Conservation (phyloP, 2,888 invertebrate genomes). For the Perizoma flavofasciatum region DNA sequence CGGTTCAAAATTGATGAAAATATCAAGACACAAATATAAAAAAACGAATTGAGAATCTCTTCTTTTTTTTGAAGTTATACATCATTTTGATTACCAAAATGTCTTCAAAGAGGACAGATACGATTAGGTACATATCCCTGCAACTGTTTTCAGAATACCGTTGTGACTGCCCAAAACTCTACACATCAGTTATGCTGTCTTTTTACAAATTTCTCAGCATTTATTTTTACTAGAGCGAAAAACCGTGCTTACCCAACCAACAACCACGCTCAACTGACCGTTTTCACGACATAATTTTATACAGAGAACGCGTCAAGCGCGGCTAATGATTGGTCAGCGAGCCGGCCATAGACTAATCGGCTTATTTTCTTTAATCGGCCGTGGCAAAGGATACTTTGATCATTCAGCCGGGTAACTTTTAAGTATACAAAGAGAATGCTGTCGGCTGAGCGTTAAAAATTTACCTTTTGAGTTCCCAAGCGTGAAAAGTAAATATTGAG, state of each 20-base stretch:
- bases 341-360: slow-evolving; percentile 66
- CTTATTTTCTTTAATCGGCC: slow-evolving; percentile 63
- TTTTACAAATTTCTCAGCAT: background rate
- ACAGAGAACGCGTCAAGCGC: slow-evolving; percentile 63
- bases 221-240: slow-evolving; percentile 51
- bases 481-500: slow-evolving; percentile 26
- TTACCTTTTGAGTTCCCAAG: slow-evolving; percentile 30
- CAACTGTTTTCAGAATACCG: too few species aligned
- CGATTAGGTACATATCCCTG: too few species aligned
- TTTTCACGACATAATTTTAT: slow-evolving; percentile 55
- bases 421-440: slow-evolving; percentile 56
- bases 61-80: too few species aligned
- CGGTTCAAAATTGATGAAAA: too few species aligned
- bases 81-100: too few species aligned
- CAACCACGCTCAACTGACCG: slow-evolving; percentile 48
- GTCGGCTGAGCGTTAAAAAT: slow-evolving; percentile 13
- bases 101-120: too few species aligned
- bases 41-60: too few species aligned
- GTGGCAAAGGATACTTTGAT: slow-evolving; percentile 63
- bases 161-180: too few species aligned
- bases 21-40: too few species aligned
- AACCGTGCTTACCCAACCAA: slow-evolving; percentile 44
- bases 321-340: slow-evolving; percentile 66
- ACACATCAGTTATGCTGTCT: too few species aligned
- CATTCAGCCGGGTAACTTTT: slow-evolving; percentile 54